Percentiles rank a stretch among this genome's conserved stretches.
Evolutionary conservation across 2,888 invertebrate species (phyloP).

Genomic region (Macroteleia sp.): DNA sequence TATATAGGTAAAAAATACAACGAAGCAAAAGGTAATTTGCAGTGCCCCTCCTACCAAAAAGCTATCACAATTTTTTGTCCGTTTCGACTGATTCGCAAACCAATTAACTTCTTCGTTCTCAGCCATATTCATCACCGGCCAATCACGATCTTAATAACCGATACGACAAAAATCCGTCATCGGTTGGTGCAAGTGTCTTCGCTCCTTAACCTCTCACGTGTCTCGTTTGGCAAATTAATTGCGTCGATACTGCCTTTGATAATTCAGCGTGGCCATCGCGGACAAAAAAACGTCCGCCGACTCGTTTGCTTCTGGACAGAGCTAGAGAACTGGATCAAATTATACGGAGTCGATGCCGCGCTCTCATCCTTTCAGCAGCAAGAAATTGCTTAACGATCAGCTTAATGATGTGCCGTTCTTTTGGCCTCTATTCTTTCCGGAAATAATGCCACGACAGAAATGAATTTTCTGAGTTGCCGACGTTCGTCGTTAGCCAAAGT

Average conservation of each 20-base stretch:
- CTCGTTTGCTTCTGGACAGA: constrained; percentile 43
- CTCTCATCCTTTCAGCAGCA: constrained; percentile 49
- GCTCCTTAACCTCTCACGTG: constrained; percentile 20
- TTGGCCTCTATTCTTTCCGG: constrained; percentile 61
- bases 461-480: constrained; percentile 59
- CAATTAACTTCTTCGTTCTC: constrained; percentile 30
- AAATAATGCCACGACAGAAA: constrained; percentile 62
- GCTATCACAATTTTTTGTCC: constrained; percentile 25
- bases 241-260: constrained; percentile 50
- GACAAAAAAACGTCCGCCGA: constrained; percentile 22
- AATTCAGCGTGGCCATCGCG: constrained; percentile 38
- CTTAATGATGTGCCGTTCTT: constrained; percentile 66
- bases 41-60: constrained; percentile 3
- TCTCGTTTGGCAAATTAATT: constrained; percentile 46
- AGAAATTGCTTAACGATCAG: constrained; percentile 67
- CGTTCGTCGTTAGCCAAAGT: constrained; percentile 53
- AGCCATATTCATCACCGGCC: constrained; percentile 20
- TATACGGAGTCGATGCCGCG: constrained; percentile 48
- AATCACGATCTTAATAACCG: constrained; percentile 44
- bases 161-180: constrained; percentile 39
- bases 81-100: constrained; percentile 16
- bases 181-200: constrained; percentile 12
- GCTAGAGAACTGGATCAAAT: constrained; percentile 47
- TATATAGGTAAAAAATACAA: no score
- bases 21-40: no score